Base-by-base conservation (phyloP, 1,140 invertebrate genomes). In the Uloborus diversus region DNA sequence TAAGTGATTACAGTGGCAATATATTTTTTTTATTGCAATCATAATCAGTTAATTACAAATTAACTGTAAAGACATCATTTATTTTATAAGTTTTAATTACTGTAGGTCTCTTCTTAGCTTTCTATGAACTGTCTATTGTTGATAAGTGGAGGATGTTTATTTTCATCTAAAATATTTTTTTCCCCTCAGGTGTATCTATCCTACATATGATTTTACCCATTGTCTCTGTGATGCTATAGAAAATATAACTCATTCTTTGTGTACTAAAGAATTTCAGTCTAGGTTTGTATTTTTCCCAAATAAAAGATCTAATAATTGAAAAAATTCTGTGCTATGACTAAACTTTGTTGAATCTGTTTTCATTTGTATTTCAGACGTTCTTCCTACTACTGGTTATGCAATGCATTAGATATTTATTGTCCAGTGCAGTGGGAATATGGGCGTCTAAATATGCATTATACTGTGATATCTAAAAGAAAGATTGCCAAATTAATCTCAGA, bases 341-440 rank as follows among this genome's bases (percentile, higher is more conserved):
- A 62, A 78, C 32, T 25, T n/a, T n/a, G n/a, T n/a, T n/a, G n/a
- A n/a, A n/a, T n/a, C n/a, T 20, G 11, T 56, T 56, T 56, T 17
- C 7, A 42, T n/a, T 59, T 81, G 79, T 62, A 82, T 82, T 75
- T 64, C 86, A 90, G 90, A 83, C 91, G 98, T 81, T 99, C 97
- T 0, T 98, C 96, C 2, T 99, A 99, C 86, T 99, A 99, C 86
- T 99, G 98, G 98, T 87, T 99, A 11, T 99, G 98, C 85, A 99
- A 99, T 89, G 92, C 95, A 0, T 87, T 99, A 14, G 93, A 96
- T 83, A 92, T 98, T 73, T 99, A 99, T 86, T 99, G 98, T 85
- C 98, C 98, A 0, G 98, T 99, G 0, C 98, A 99, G 86, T 99
- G 98, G 98, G 98, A 99, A 87, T 99, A 99, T 87, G 96, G 96